A percentile compares a stretch with the other conserved stretches of the same genome.
Evolutionary conservation across 2,797 vertebrate species (phyloP).

Genomic region (Gambelia wislizenii): DNA sequence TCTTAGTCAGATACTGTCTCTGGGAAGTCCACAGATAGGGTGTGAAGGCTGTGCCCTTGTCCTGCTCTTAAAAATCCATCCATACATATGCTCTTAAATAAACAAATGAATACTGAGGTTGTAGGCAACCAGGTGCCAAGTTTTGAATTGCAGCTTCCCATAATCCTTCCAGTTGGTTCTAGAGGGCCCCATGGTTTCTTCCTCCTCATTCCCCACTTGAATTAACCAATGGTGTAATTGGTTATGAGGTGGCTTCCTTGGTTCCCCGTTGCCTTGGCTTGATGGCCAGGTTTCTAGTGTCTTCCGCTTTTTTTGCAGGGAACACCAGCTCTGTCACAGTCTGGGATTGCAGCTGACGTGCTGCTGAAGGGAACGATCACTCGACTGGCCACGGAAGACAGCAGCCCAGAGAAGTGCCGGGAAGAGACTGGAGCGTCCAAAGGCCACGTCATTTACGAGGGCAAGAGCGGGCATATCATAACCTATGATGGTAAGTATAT

Average conservation of each 20-base stretch:
- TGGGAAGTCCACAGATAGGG: no score
- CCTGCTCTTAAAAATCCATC: no score
- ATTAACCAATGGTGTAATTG: background rate
- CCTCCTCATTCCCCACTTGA: background rate
- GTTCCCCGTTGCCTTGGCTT: background rate
- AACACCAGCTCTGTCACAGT: conserved; percentile 91
- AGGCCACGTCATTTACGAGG: conserved; percentile 97
- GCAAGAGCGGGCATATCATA: conserved; percentile 95
- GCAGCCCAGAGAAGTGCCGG: conserved; percentile 88
- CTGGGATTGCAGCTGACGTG: conserved; percentile 91
- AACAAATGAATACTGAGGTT: no score
- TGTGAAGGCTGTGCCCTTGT: no score
- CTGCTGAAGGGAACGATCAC: conserved; percentile 91
- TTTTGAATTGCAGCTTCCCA: background rate
- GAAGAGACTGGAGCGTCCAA: conserved; percentile 90
- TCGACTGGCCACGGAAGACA: conserved; percentile 91
- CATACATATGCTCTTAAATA: no score
- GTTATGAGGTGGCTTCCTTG: background rate
- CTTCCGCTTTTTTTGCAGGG: conserved; percentile 80
- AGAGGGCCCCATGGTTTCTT: no score
- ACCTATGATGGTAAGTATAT: conserved; percentile 89
- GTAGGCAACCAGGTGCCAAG: no score
- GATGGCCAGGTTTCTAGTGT: no score
- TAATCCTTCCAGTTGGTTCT: no score
- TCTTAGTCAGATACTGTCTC: no score